phyloP scores from a whole-genome alignment of 2,888 invertebrate genomes.

The Chironomus riparius region DNA sequence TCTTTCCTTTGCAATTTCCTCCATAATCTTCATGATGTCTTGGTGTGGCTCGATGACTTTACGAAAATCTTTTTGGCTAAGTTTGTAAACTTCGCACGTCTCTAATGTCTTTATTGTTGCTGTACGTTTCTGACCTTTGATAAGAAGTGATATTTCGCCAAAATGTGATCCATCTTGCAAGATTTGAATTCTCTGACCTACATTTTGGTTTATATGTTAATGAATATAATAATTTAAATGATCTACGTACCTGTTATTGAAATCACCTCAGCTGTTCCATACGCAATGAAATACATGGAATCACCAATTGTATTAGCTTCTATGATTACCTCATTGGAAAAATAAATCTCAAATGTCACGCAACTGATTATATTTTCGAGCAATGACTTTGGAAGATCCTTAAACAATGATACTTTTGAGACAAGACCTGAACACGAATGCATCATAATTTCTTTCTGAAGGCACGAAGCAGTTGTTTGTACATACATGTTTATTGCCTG shows the following conservation, averaged over 20 bases:
- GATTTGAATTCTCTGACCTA: slow-evolving; percentile 6
- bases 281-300: slow-evolving; percentile 50
- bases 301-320: slow-evolving; percentile 45
- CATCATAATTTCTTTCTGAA: slow-evolving; percentile 44
- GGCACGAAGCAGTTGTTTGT: slow-evolving; percentile 40
- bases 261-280: slow-evolving; percentile 47
- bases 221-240: too few species aligned
- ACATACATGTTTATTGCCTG: slow-evolving; percentile 37
- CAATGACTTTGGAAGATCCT: slow-evolving; percentile 44
- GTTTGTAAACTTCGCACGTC: slow-evolving; percentile 40
- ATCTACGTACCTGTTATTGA: background rate
- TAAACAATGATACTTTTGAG: slow-evolving; percentile 48
- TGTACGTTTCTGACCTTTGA: slow-evolving; percentile 36
- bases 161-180: slow-evolving; percentile 43
- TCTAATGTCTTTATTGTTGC: slow-evolving; percentile 41
- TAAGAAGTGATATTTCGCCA: slow-evolving; percentile 44
- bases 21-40: background rate
- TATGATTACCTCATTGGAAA: slow-evolving; percentile 48
- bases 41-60: slow-evolving; percentile 7
- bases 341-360: slow-evolving; percentile 45
- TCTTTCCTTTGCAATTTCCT: slow-evolving; percentile 14
- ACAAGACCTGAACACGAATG: slow-evolving; percentile 47
- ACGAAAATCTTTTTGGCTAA: slow-evolving; percentile 33
- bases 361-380: slow-evolving; percentile 46
- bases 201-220: background rate